phyloP scores from a whole-genome alignment of 2,797 vertebrate species.

The Gephyroberyx darwinii region DNA sequence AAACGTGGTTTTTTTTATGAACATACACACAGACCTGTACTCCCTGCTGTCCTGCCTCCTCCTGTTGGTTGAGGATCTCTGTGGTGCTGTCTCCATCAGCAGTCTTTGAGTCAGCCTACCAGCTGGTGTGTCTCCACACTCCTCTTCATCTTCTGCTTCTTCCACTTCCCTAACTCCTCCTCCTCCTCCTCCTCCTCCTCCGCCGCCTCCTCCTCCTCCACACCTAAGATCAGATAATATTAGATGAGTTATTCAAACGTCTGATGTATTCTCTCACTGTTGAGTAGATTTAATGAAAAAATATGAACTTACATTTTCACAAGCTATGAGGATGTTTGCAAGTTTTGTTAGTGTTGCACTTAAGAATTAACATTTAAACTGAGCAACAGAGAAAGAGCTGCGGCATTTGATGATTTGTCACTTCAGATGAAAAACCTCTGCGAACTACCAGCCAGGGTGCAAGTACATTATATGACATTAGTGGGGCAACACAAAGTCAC shows the following conservation, averaged over 20 bases:
- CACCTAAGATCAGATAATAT: conserved; percentile 56
- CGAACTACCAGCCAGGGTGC: not conserved
- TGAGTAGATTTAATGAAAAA: not conserved
- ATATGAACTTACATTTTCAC: no score
- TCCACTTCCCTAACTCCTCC: conserved; percentile 65
- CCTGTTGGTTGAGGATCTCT: conserved; percentile 79
- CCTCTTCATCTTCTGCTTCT: conserved; percentile 79
- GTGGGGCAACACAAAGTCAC: not conserved
- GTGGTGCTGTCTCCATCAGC: conserved; percentile 87
- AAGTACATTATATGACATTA: not conserved
- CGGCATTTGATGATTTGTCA: not conserved
- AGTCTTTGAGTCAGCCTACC: conserved; percentile 89
- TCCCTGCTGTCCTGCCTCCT: conserved; percentile 88
- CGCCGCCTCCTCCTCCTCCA: conserved; percentile 54
- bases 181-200: conserved; percentile 50
- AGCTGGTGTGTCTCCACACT: conserved; percentile 81
- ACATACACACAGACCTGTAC: conserved; percentile 83
- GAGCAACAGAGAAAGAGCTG: no score
- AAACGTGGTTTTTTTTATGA: not conserved
- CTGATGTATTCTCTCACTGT: not conserved
- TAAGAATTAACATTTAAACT: no score
- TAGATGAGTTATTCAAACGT: not conserved
- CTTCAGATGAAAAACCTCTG: not conserved
- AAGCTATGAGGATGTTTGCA: not conserved
- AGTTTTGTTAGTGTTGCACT: not conserved